Percentiles rank a stretch among this genome's conserved stretches.
Evolutionary conservation across 2,888 invertebrate genomes (phyloP).

Genomic region (Mimachlamys varia): DNA sequence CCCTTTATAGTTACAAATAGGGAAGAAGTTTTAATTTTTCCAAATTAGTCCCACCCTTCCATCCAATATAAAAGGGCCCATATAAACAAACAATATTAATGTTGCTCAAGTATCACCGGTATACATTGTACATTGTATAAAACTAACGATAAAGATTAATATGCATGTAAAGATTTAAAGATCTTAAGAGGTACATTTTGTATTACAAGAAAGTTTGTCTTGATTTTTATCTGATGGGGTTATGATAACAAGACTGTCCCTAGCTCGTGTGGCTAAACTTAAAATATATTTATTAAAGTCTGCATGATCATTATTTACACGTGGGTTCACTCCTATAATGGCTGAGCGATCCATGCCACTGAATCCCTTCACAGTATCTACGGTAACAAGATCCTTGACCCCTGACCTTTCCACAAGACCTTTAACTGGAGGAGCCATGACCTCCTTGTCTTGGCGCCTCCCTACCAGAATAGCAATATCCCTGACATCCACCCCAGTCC

Average conservation of each 20-base stretch:
- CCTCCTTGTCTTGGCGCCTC: conserved; percentile 61
- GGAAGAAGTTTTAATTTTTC: too few relatives aligned
- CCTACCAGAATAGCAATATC: conserved; percentile 72
- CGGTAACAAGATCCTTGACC: conserved; percentile 48
- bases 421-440: conserved; percentile 54
- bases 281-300: conserved; percentile 70
- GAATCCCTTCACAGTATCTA: conserved; percentile 71
- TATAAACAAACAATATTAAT: too few relatives aligned
- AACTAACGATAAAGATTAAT: too few relatives aligned
- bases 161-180: neutral
- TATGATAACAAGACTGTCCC: conserved; percentile 70
- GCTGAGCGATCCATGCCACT: conserved; percentile 70
- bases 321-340: conserved; percentile 70
- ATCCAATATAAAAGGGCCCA: too few relatives aligned
- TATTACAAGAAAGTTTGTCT: conserved; percentile 58
- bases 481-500: conserved; percentile 61
- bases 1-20: too few relatives aligned
- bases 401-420: conserved; percentile 45
- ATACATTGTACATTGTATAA: too few relatives aligned
- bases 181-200: neutral
- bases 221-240: conserved; percentile 65
- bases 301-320: conserved; percentile 68
- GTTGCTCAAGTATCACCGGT: too few relatives aligned
- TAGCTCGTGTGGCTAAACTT: conserved; percentile 71
- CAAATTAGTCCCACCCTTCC: too few relatives aligned